Evolutionary conservation across 2,113 vertebrate species (phyloP).

Genomic region (Microtus ochrogaster): DNA sequence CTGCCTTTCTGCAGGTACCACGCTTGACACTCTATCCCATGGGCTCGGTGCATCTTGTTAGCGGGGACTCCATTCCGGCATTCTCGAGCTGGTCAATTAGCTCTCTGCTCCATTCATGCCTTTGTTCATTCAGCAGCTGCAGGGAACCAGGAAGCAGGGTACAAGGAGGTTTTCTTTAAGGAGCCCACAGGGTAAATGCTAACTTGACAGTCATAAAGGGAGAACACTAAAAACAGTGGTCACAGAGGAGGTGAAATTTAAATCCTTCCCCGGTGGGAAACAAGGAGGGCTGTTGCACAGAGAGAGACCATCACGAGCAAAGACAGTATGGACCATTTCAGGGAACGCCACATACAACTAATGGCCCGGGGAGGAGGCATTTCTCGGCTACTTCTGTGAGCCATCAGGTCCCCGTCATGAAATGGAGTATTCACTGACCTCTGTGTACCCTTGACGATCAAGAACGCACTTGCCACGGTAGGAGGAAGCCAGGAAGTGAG

Average conservation of each 20-base stretch:
- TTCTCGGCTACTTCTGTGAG: neutral
- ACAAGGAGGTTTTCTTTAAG: neutral
- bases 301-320: neutral
- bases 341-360: neutral
- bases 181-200: neutral
- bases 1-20: conserved; percentile 86
- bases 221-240: neutral
- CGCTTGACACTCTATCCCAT: neutral
- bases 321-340: neutral
- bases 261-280: neutral
- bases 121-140: neutral
- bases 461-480: neutral
- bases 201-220: neutral
- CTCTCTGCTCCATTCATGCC: neutral
- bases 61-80: neutral
- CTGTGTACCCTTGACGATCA: neutral
- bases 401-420: neutral
- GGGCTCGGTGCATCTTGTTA: neutral
- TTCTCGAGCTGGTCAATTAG: neutral
- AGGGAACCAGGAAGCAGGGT: neutral
- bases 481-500: neutral
- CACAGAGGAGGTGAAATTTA: neutral
- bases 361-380: neutral
- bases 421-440: conserved; percentile 3
- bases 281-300: neutral